A percentile compares a stretch with the other conserved stretches of the same genome.
phyloP scores from a whole-genome alignment of 2,113 vertebrate species.

The Brachypteracias leptosomus region DNA sequence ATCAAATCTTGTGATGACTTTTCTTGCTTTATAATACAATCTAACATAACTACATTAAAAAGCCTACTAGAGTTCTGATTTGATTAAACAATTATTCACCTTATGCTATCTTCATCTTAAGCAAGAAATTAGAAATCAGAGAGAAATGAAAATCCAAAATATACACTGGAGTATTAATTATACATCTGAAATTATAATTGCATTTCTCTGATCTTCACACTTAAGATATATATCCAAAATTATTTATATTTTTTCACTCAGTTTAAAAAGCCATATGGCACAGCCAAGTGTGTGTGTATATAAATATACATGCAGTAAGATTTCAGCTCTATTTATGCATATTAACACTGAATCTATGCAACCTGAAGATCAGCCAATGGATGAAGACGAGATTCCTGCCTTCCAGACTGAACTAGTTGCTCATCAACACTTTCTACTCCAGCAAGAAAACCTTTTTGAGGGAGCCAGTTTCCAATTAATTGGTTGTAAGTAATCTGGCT shows the following conservation, averaged over 20 bases:
- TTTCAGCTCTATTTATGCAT: neutral
- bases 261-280: neutral
- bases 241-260: neutral
- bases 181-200: neutral
- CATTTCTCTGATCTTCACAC: neutral
- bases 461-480: slow-evolving; percentile 72
- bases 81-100: neutral
- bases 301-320: neutral
- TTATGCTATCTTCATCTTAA: neutral
- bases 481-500: slow-evolving; percentile 58
- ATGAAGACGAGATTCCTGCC: slow-evolving; percentile 75
- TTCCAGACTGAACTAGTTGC: slow-evolving; percentile 78
- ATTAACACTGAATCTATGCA: slow-evolving; percentile 70
- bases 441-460: slow-evolving; percentile 78
- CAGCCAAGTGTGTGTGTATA: neutral
- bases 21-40: neutral
- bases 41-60: neutral
- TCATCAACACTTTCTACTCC: slow-evolving; percentile 78
- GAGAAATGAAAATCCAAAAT: neutral
- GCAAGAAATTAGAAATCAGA: neutral
- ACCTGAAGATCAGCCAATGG: slow-evolving; percentile 64
- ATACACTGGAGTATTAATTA: neutral
- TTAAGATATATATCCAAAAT: neutral
- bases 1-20: neutral
- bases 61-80: neutral